These are phyloP conservation scores for Phania funesta DNA, from an alignment of 2,888 invertebrate species.

Conservation along the genomic window DNA sequence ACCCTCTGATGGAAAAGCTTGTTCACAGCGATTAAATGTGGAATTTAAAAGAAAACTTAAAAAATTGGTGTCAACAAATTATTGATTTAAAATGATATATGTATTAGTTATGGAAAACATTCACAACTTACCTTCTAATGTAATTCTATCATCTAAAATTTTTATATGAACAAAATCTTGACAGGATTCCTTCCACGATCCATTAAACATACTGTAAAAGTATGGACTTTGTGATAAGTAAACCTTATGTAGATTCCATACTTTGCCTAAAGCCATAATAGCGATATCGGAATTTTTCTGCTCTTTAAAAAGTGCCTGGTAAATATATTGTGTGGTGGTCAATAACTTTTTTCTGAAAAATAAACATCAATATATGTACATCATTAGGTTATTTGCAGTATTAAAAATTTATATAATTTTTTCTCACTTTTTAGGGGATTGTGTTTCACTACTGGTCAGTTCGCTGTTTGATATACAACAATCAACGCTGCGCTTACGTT, in stretches of 20 bases:
- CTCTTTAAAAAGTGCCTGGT: slow-evolving; percentile 87
- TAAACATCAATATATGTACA: neutral
- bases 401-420: neutral
- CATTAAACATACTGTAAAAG: slow-evolving; percentile 90
- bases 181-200: slow-evolving; percentile 87
- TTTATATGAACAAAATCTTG: slow-evolving; percentile 85
- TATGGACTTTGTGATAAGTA: slow-evolving; percentile 91
- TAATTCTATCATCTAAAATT: slow-evolving; percentile 87
- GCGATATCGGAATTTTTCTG: slow-evolving; percentile 88
- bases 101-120: neutral
- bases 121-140: slow-evolving; percentile 82
- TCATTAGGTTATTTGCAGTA: neutral
- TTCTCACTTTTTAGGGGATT: slow-evolving; percentile 84
- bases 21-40: no score
- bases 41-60: no score
- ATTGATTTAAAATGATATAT: no score
- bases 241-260: slow-evolving; percentile 89
- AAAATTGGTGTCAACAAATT: no score
- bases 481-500: slow-evolving; percentile 81
- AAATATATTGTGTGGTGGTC: slow-evolving; percentile 89
- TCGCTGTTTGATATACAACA: slow-evolving; percentile 69
- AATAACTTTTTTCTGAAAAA: slow-evolving; percentile 83
- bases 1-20: no score
- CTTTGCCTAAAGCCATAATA: slow-evolving; percentile 85
- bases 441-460: slow-evolving; percentile 81